A percentile compares a stretch with the other conserved stretches of the same genome.
phyloP scores from a whole-genome alignment of 2,888 invertebrate genomes.

The Drosophila tanythrix region DNA sequence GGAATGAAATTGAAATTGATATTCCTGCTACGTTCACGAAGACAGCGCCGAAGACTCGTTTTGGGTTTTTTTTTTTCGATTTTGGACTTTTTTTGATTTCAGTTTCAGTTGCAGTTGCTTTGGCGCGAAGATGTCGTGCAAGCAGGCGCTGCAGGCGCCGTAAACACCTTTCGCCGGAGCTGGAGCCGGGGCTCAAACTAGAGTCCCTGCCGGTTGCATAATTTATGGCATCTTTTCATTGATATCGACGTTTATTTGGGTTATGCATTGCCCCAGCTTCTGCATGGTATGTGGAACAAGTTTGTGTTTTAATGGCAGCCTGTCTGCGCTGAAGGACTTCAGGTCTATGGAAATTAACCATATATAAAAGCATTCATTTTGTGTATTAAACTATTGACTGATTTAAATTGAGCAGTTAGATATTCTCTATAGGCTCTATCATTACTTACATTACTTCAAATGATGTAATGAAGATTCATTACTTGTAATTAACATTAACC shows the following conservation, averaged over 20 bases:
- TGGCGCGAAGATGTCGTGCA: constrained; percentile 57
- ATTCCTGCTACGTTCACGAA: constrained; percentile 69
- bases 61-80: constrained; percentile 25
- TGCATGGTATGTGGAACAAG: constrained; percentile 35
- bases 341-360: constrained; percentile 6
- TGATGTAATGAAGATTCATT: background rate
- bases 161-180: constrained; percentile 69
- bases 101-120: constrained; percentile 25
- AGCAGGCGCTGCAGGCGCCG: constrained; percentile 44
- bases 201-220: constrained; percentile 68
- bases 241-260: constrained; percentile 72
- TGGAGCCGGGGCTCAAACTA: constrained; percentile 7
- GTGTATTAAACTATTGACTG: background rate
- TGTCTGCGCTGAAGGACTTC: constrained; percentile 36
- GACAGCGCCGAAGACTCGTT: constrained; percentile 38
- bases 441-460: background rate
- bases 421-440: background rate
- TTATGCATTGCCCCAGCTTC: constrained; percentile 51
- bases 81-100: constrained; percentile 28
- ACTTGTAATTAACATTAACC: background rate
- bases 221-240: constrained; percentile 72
- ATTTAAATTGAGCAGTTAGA: background rate
- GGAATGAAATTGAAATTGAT: constrained; percentile 68
- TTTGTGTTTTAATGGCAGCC: constrained; percentile 38
- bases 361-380: constrained; percentile 16